Conservation (phyloP, 1,140 invertebrate genomes). For the Drosophila ercepeae region DNA sequence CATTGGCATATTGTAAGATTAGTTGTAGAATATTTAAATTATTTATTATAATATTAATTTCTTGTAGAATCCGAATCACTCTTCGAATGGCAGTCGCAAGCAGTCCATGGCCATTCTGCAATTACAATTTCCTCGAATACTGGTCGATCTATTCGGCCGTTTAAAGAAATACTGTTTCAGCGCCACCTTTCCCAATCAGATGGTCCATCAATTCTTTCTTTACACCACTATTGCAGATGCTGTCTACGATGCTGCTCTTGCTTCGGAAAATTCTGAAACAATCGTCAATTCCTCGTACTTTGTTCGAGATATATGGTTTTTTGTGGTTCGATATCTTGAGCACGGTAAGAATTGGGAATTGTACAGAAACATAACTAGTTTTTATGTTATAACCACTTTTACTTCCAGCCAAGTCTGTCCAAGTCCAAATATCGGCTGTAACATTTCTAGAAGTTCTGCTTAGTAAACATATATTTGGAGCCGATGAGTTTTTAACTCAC, state of each 20-base stretch:
- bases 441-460: slow-evolving; percentile 42
- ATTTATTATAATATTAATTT: not conserved
- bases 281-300: slow-evolving; percentile 34
- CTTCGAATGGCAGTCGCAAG: slow-evolving; percentile 4
- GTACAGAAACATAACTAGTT: not conserved
- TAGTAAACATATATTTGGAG: slow-evolving; percentile 6
- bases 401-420: slow-evolving; percentile 29
- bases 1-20: slow-evolving; percentile 35
- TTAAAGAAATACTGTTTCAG: slow-evolving; percentile 55
- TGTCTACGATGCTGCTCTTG: slow-evolving; percentile 34
- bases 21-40: no score
- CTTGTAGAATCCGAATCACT: slow-evolving; percentile 9
- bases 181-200: slow-evolving; percentile 38
- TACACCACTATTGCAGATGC: slow-evolving; percentile 59
- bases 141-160: slow-evolving; percentile 57
- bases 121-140: slow-evolving; percentile 41
- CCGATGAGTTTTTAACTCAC: slow-evolving; percentile 5
- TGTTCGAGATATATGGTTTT: slow-evolving; percentile 60
- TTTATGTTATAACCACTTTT: not conserved
- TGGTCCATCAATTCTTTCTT: slow-evolving; percentile 48
- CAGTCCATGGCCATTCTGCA: slow-evolving; percentile 41
- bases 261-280: not conserved
- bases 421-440: slow-evolving; percentile 45
- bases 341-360: slow-evolving; percentile 37
- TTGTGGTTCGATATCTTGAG: slow-evolving; percentile 44